Evolutionary conservation across 2,797 vertebrate species (phyloP).

Genomic region (Periparus ater): DNA sequence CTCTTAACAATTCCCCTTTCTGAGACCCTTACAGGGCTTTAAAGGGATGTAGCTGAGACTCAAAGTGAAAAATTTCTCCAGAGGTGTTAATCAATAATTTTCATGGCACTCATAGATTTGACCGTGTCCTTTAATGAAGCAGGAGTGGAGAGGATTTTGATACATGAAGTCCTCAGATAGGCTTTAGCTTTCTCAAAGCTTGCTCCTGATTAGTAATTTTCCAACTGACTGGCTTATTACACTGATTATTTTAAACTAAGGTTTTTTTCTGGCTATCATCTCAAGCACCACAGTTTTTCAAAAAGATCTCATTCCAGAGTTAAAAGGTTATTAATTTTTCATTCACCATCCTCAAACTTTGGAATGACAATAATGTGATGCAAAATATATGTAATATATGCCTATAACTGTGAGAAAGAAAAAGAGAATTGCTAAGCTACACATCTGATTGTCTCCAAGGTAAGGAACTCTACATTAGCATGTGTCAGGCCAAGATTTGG

Average conservation of each 20-base stretch:
- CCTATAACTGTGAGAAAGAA: background rate
- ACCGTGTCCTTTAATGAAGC: background rate
- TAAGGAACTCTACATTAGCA: background rate
- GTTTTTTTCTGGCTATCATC: background rate
- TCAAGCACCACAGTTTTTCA: background rate
- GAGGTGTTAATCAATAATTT: background rate
- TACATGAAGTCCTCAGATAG: background rate
- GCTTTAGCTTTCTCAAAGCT: background rate
- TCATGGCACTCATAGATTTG: background rate
- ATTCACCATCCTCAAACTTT: background rate
- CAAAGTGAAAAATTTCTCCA: background rate
- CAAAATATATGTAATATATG: background rate
- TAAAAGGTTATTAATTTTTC: background rate
- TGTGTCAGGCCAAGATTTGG: background rate
- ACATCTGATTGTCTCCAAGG: background rate
- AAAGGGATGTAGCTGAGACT: background rate
- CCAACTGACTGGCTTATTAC: background rate
- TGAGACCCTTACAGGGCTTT: background rate
- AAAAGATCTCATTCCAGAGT: background rate
- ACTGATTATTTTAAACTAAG: background rate
- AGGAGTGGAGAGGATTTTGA: background rate
- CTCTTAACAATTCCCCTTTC: background rate
- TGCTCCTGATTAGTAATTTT: constrained; percentile 1
- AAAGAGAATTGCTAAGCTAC: background rate
- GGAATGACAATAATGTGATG: background rate